Base-by-base conservation (phyloP, 35 echinoderm and acorn worm species). In the Acanthaster planci region DNA sequence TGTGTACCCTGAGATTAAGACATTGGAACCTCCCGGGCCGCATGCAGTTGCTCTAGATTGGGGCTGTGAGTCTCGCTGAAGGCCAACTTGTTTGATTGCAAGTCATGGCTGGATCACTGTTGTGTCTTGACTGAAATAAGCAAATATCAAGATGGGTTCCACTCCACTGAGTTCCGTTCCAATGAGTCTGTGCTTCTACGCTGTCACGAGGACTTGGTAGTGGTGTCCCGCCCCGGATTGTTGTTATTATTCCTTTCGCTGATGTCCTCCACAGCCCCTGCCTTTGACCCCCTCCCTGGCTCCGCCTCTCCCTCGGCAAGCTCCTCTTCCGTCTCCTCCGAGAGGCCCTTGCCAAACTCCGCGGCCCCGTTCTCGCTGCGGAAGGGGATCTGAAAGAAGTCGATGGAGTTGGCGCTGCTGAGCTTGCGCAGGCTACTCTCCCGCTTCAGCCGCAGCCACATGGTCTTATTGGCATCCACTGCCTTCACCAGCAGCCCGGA, bases 381-480 rank as follows among this genome's bases (percentile, higher is more conserved):
- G 86, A 99, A 94, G 38, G 84, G 81, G 56, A 99, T 84, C 19
- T 90, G 54, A 79, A 99, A 99, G 83, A 99, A 99, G 67, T 99
- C 96, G 10, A 99, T 60, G 1, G 96, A 99, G 72, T 99, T 99
- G 55, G 96, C 91, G 86, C 96, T 99, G 84, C 96, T 99, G 5
- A 99, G 86, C 42, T 87, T 83, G 40, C 96, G 84, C 50, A 84
- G 64, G 42, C 86, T 83, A 51, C 84, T 99, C 60, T 99, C 96
- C 5, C 81, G 52, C 26, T 82, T 36, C 29, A 99, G 77, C 23
- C 83, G 87, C 2, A 68, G 84, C 96, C 96, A 99, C 96, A 99
- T 99, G 1, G 38, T 54, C 14, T 90, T 87, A 79, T 99, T 99
- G 55, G 40, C 23, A 26, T 92, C 86, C 22, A 99, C 86, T 15